These are phyloP conservation scores for Itoplectis maculator DNA, from an alignment of 2,888 invertebrate genomes.

Conservation along the genomic window DNA sequence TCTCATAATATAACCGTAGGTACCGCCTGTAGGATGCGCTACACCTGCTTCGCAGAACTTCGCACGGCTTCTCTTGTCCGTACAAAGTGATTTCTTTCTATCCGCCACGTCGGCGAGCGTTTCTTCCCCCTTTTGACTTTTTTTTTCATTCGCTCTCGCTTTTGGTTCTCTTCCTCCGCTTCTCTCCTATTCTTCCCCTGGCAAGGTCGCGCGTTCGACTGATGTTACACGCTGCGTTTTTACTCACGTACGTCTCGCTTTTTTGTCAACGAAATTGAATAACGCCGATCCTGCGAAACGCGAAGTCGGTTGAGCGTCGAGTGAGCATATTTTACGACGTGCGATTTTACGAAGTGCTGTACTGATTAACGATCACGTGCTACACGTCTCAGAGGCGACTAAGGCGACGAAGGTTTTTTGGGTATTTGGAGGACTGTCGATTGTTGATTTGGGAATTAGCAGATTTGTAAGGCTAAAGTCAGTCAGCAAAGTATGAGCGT, in stretches of 20 bases:
- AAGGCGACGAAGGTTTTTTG: constrained; percentile 1
- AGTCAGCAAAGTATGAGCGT: background rate
- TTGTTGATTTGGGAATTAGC: constrained; percentile 7
- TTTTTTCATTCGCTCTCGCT: constrained; percentile 3
- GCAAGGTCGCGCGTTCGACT: constrained; percentile 31
- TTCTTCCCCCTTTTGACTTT: constrained; percentile 21
- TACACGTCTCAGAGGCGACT: constrained; percentile 14
- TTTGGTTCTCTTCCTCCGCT: background rate
- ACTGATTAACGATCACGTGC: constrained; percentile 51
- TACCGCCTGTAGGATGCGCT: constrained; percentile 13
- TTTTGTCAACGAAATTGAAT: constrained; percentile 16
- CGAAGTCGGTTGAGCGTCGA: background rate
- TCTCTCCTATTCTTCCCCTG: constrained; percentile 7
- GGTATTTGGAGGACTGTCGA: background rate
- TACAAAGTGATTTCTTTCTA: constrained; percentile 21
- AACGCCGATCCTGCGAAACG: constrained; percentile 10
- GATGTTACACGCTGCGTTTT: constrained; percentile 1
- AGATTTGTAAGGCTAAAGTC: background rate
- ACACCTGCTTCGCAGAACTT: constrained; percentile 39
- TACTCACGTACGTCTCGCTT: background rate
- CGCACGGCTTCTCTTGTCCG: constrained; percentile 29
- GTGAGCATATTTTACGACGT: constrained; percentile 43
- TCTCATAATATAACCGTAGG: constrained; percentile 10
- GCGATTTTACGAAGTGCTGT: constrained; percentile 35
- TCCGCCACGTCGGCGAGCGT: constrained; percentile 15